A percentile compares a stretch with the other conserved stretches of the same genome.
Evolutionary conservation across 2,797 vertebrate genomes (phyloP).

Genomic region (Babyrousa celebensis): DNA sequence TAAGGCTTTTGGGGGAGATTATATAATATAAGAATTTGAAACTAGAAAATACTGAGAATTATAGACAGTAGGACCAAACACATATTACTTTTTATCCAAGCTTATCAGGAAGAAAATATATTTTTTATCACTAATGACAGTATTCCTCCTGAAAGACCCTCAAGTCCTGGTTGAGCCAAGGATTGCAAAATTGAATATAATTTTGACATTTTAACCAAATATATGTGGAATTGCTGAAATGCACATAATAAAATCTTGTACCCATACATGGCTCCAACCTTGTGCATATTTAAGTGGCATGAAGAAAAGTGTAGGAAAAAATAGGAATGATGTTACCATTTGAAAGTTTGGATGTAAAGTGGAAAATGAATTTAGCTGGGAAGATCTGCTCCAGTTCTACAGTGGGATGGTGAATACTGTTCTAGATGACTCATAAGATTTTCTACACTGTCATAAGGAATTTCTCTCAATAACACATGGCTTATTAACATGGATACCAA

Average conservation of each 20-base stretch:
- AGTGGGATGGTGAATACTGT: background rate
- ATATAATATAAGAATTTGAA: conserved; percentile 38
- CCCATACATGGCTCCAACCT: background rate
- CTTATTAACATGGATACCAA: background rate
- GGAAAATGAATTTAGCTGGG: background rate
- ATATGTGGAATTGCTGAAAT: conserved; percentile 10
- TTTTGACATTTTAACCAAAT: background rate
- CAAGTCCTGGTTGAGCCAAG: background rate
- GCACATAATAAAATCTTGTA: background rate
- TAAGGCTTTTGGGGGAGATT: background rate
- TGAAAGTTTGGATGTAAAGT: background rate
- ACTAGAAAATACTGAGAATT: conserved; percentile 1
- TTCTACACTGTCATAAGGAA: background rate
- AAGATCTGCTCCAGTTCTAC: background rate
- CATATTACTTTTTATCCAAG: background rate
- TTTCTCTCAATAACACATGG: background rate
- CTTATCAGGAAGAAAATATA: background rate
- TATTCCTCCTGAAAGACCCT: background rate
- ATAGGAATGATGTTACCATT: background rate
- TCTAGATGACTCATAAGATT: background rate
- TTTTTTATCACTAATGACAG: background rate
- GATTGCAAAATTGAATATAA: conserved; percentile 12
- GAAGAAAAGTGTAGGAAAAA: conserved; percentile 12
- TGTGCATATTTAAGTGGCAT: background rate
- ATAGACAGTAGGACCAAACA: background rate